These are phyloP conservation scores for Alcedo quadribrachys DNA, from an alignment of 2,797 vertebrate species.

Conservation along the genomic window DNA sequence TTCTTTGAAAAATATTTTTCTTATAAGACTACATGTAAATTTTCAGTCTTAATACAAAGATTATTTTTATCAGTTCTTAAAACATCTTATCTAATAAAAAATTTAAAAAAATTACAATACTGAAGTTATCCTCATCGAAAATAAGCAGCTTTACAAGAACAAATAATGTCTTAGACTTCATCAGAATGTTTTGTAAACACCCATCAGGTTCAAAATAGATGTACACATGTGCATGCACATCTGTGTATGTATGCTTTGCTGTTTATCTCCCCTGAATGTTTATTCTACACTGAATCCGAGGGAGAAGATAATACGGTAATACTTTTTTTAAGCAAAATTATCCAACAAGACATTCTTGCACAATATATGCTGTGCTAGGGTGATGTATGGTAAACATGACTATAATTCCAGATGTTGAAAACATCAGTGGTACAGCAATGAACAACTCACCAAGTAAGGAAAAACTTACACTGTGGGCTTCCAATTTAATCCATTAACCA, in stretches of 20 bases:
- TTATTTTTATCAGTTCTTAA: not conserved
- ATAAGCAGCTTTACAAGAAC: not conserved
- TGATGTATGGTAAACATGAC: not conserved
- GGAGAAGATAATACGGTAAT: not conserved
- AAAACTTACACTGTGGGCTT: not conserved
- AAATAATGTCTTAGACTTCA: not conserved
- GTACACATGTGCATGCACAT: fast-evolving
- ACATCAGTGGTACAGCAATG: not conserved
- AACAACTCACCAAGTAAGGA: not conserved
- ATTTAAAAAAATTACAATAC: not conserved
- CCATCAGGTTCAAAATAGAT: not conserved
- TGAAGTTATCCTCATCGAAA: not conserved
- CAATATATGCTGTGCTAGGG: not conserved
- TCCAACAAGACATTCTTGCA: not conserved
- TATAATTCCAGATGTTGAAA: not conserved
- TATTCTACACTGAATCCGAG: not conserved
- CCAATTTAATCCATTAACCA: not conserved
- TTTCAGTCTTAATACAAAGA: not conserved
- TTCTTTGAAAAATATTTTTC: not conserved
- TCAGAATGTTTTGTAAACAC: not conserved
- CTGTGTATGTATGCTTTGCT: not conserved
- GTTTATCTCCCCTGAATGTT: not conserved
- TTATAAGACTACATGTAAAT: not conserved
- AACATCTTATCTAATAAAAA: not conserved
- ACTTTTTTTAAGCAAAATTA: not conserved